These are phyloP conservation scores for Phoxinus phoxinus DNA, from an alignment of 2,113 vertebrate species.

Conservation along the genomic window DNA sequence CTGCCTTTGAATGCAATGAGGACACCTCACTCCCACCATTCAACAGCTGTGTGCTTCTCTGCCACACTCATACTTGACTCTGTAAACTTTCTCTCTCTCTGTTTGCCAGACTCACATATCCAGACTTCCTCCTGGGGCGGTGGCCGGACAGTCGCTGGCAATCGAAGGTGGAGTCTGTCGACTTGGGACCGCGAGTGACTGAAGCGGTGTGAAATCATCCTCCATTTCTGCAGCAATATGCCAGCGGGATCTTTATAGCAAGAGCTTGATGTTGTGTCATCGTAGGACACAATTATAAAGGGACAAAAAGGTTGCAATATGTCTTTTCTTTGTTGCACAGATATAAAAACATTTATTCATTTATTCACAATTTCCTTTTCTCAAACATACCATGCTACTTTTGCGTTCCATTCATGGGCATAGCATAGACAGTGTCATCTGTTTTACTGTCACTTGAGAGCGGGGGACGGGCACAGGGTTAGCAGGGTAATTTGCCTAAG, in stretches of 20 bases:
- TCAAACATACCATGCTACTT: neutral
- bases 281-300: constrained; percentile 10
- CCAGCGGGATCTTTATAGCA: neutral
- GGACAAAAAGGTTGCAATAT: constrained; percentile 65
- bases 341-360: neutral
- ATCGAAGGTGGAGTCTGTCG: constrained; percentile 98
- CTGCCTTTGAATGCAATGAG: constrained; percentile 67
- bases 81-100: constrained; percentile 45
- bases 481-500: neutral
- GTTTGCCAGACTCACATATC: constrained; percentile 94
- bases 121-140: constrained; percentile 92
- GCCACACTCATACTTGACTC: constrained; percentile 45
- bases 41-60: constrained; percentile 26
- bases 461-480: neutral
- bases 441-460: constrained; percentile 17
- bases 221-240: constrained; percentile 49
- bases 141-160: constrained; percentile 96
- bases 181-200: constrained; percentile 82
- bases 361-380: neutral
- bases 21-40: constrained; percentile 62
- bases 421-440: neutral
- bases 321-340: constrained; percentile 15
- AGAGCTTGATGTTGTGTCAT: constrained; percentile 20
- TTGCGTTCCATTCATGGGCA: neutral
- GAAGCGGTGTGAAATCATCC: constrained; percentile 61